Percentiles rank a stretch among this genome's conserved stretches.
phyloP scores from a whole-genome alignment of 2,888 invertebrate genomes.

The Caprella mutica region DNA sequence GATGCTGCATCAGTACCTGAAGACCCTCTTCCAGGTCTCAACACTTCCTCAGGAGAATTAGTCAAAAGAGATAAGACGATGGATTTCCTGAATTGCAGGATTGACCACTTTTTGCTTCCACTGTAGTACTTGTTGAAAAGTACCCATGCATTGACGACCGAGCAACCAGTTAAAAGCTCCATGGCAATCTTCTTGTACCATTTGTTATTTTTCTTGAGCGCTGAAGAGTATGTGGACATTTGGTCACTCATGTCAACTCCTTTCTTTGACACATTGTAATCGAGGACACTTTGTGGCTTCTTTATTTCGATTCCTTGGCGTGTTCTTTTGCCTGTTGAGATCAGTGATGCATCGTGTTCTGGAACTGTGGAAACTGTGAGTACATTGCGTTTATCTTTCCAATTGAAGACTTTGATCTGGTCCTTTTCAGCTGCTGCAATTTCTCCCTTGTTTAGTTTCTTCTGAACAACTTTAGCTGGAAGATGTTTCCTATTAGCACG shows the following conservation, averaged over 20 bases:
- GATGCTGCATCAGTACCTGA: not conserved
- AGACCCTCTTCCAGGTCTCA: slow-evolving; percentile 4
- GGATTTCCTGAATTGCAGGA: slow-evolving; percentile 12
- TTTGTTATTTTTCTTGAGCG: slow-evolving; percentile 13
- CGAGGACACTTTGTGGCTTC: slow-evolving; percentile 13
- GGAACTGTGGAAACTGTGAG: slow-evolving; percentile 13
- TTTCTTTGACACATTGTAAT: slow-evolving; percentile 17
- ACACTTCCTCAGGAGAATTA: slow-evolving; percentile 8
- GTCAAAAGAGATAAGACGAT: not conserved
- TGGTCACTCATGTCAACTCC: slow-evolving; percentile 16
- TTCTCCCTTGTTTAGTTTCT: slow-evolving; percentile 14
- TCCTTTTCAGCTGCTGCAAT: slow-evolving; percentile 6
- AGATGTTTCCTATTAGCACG: slow-evolving; percentile 5
- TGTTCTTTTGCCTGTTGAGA: slow-evolving; percentile 8
- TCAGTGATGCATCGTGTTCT: not conserved
- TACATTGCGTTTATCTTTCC: slow-evolving; percentile 14
- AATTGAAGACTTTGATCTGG: slow-evolving; percentile 11
- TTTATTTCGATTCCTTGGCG: slow-evolving; percentile 3
- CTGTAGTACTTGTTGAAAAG: slow-evolving; percentile 15
- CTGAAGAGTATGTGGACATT: slow-evolving; percentile 13
- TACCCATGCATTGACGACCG: slow-evolving; percentile 7
- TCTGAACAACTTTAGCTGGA: slow-evolving; percentile 8
- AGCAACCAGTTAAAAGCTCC: slow-evolving; percentile 11
- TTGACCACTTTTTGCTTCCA: slow-evolving; percentile 3
- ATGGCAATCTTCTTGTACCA: slow-evolving; percentile 12